These are phyloP conservation scores for Diorhabda sublineata DNA, from an alignment of 1,140 invertebrate species.

Conservation along the genomic window DNA sequence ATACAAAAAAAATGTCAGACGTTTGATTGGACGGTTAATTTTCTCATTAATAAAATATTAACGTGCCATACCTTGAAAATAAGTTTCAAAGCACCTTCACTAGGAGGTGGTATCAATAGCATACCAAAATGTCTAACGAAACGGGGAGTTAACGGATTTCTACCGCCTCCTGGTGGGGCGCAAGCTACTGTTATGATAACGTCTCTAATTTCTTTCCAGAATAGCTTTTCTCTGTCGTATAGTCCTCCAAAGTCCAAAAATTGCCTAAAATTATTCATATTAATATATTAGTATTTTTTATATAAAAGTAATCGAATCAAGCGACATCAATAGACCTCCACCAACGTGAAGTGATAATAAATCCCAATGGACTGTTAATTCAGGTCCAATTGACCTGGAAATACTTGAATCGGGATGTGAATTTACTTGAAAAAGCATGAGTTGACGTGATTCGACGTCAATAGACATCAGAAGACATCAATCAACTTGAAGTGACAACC, in stretches of 20 bases:
- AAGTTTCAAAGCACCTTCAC: constrained; percentile 68
- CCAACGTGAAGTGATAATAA: background rate
- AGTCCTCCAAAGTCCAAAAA: constrained; percentile 77
- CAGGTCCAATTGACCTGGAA: too few species aligned
- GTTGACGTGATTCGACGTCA: too few species aligned
- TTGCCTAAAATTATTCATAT: constrained; percentile 56
- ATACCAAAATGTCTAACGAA: constrained; percentile 84
- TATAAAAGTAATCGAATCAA: too few species aligned
- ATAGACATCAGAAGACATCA: too few species aligned
- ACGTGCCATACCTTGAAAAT: constrained; percentile 66
- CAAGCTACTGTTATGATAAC: constrained; percentile 78
- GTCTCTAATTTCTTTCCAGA: constrained; percentile 82
- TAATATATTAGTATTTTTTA: background rate
- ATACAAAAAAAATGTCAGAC: too few species aligned
- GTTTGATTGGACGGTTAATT: too few species aligned
- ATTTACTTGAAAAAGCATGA: too few species aligned
- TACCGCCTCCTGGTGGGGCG: constrained; percentile 82
- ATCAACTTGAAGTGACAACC: too few species aligned
- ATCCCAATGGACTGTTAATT: too few species aligned
- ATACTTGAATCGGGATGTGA: too few species aligned
- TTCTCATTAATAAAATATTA: too few species aligned
- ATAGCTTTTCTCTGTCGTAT: constrained; percentile 80
- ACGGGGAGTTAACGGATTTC: constrained; percentile 77
- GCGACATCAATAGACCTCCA: background rate
- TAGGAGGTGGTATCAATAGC: constrained; percentile 69